These are phyloP conservation scores for Xanthorhoe spadicearia DNA, from an alignment of 2,888 invertebrate genomes.

Conservation along the genomic window DNA sequence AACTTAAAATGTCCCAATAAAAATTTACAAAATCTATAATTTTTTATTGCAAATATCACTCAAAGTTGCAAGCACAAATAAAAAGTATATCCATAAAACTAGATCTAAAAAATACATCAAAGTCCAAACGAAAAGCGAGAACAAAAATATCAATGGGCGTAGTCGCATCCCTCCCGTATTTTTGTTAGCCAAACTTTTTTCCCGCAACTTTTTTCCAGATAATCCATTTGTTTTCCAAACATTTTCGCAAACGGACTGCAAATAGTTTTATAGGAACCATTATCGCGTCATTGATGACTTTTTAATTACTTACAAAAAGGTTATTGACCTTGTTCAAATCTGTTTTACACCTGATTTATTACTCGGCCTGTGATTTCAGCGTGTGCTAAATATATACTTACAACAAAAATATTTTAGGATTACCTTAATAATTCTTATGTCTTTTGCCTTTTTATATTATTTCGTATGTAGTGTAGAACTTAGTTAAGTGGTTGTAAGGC, in stretches of 20 bases:
- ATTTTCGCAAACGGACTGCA: slow-evolving; percentile 48
- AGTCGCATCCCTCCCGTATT: slow-evolving; percentile 13
- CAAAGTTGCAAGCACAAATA: not conserved
- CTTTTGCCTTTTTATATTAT: no score
- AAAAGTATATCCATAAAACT: slow-evolving; percentile 1
- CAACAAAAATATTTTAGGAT: no score
- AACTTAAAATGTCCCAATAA: no score
- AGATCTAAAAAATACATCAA: slow-evolving; percentile 7
- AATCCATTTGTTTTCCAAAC: slow-evolving; percentile 48
- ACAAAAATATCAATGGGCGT: slow-evolving; percentile 14
- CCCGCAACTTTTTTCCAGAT: slow-evolving; percentile 23
- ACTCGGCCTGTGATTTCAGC: slow-evolving; percentile 5
- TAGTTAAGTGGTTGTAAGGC: no score
- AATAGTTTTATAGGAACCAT: slow-evolving; percentile 61
- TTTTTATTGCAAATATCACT: not conserved
- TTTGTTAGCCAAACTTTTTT: slow-evolving; percentile 18
- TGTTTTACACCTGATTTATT: slow-evolving; percentile 35
- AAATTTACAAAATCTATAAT: not conserved
- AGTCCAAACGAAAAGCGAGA: slow-evolving; percentile 2
- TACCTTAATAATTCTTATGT: no score
- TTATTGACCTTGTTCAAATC: slow-evolving; percentile 46
- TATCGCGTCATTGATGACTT: slow-evolving; percentile 63
- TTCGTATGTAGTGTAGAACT: no score
- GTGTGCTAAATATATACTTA: no score
- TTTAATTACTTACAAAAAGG: slow-evolving; percentile 64